Base-by-base conservation (phyloP, 1,140 invertebrate species). In the Brachionus sp. region DNA sequence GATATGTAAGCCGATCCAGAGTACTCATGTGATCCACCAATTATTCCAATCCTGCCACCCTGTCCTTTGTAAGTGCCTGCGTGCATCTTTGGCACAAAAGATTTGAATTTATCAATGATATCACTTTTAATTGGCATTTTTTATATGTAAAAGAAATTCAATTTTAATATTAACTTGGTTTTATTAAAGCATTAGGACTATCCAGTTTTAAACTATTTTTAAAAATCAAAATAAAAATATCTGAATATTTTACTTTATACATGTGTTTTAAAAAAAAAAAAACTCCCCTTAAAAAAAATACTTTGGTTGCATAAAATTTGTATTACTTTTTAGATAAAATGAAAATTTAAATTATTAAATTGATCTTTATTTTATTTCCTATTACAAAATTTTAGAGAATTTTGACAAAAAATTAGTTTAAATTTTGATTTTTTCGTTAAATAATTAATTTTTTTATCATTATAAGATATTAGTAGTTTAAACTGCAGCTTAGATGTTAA, bases 1-100 rank as follows among this genome's bases (percentile, higher is more conserved):
- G 95, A 92, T 90, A 95, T 98, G 87, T 95, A 98, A 5, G 96
- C 96, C 0, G 96, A 95, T 13, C 96, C 96, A 3, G 95, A 96
- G 86, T 97, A 90, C 89, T 98, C 95, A 37, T 92, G 87, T 53
- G 93, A 95, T 0, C 97, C 97, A 23, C 97, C 97, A 84, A 98
- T 91, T 37, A 98, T 91, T 37, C 93, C 95, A 83, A 98, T 93
- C 86, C 94, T 90, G 3, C 96, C 96, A 85, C 92, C 92, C 89
- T 95, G 92, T 62, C 96, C 96, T 90, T 98, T 97, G 86, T 96
- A 92, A 80, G 39, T 19, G 44, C 66, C 62, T 1, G 23, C 35
- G n/a, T n/a, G 23, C 25, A 82, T 23, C 35, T 19, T 66, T 13
- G 80, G 80, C 16, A 82, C 46, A 5, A 66, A 25, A 50, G 64